phyloP scores from a whole-genome alignment of 2,797 vertebrate genomes.

The Lagorchestes hirsutus region DNA sequence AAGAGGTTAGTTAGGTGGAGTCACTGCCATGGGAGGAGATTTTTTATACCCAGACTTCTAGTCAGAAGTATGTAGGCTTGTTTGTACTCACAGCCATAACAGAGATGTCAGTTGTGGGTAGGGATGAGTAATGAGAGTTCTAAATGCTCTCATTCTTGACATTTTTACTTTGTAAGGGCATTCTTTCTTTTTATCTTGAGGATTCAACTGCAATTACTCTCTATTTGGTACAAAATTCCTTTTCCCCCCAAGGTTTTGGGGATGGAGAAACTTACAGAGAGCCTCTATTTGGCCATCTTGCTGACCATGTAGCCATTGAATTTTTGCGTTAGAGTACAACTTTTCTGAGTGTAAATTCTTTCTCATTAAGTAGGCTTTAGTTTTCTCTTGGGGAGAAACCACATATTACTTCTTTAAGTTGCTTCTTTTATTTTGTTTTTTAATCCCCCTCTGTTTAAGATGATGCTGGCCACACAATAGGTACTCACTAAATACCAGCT shows the following conservation, averaged over 20 bases:
- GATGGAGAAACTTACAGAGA: not conserved
- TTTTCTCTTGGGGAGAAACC: not conserved
- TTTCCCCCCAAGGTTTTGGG: not conserved
- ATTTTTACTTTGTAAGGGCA: not conserved
- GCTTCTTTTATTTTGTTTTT: not conserved
- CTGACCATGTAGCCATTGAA: not conserved
- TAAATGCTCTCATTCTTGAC: not conserved
- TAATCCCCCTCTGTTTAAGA: not conserved
- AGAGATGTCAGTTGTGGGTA: not conserved
- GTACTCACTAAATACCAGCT: constrained; percentile 6
- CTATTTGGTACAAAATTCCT: not conserved
- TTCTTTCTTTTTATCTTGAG: not conserved
- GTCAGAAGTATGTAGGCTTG: not conserved
- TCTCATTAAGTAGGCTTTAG: not conserved
- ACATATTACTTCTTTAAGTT: not conserved
- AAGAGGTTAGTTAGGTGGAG: not conserved
- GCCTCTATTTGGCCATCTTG: not conserved
- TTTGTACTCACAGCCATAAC: not conserved
- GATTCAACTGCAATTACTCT: not conserved
- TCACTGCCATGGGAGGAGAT: not conserved
- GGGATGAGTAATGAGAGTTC: not conserved
- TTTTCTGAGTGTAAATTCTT: not conserved
- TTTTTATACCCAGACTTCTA: not conserved
- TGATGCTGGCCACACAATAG: not conserved
- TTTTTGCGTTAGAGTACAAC: not conserved